Base-by-base conservation (phyloP, 2,113 vertebrate species). In the Mellivora capensis region DNA sequence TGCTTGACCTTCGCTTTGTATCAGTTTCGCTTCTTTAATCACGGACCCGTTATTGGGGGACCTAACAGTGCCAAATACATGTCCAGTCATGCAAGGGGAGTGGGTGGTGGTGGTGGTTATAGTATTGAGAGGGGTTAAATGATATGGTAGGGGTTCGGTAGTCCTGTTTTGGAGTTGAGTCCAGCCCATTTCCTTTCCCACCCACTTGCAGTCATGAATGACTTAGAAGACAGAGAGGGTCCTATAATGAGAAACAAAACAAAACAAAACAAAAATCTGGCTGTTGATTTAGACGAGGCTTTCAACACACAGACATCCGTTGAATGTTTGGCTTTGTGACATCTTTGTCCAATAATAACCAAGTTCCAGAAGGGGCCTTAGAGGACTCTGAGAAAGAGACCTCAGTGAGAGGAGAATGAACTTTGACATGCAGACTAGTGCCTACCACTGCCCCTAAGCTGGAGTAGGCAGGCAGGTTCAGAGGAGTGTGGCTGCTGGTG, bases 361-460 rank as follows among this genome's bases (percentile, higher is more conserved):
- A 90, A 8, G 1, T 90, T 74, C 54, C 34, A n/a, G 18, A 88
- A 69, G 82, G 11, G 17, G 31, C 11, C 37, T 74, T n/a, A 14
- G 42, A 62, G 31, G n/a, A 72, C 29, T 3, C 44, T 21, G 42
- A 94, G 86, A 64, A 54, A 29, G 44, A 85, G 31, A 44, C 3
- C 27, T 57, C 15, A 3, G 0, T 15, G 23, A n/a, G 14, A 81
- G 21, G 37, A 44, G n/a, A 69, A 87, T 10, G 20, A 21, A n/a
- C 9, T 49, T 21, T 47, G 34, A 54, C 25, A 20, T 15, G 17
- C 27, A 39, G 57, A 18, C 7, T 42, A 87, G 37, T 21, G 7
- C 0, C 9, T 39, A 1, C 34, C 44, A 21, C 0, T 6, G 42
- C n/a, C 23, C 20, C 0, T n/a, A 3, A 52, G 13, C 59, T 64